Base-by-base conservation (phyloP, 2,888 invertebrate species). In the Harpalus rufipes region DNA sequence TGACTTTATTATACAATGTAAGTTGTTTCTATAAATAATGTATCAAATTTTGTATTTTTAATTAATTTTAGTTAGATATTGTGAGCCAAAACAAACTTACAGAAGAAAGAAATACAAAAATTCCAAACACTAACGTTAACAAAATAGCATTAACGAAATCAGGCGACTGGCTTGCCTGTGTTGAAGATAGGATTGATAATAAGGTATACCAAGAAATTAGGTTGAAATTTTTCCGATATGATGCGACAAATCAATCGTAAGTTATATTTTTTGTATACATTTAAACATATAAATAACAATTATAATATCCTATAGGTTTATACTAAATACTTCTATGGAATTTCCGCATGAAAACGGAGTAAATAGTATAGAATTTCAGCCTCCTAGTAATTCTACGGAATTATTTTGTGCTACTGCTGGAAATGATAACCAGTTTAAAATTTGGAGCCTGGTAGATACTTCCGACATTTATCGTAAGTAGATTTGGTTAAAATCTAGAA, bases 151-250 rank as follows among this genome's bases (percentile, higher is more conserved):
- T 96, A 84, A 94, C 94, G 89, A 91, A 92, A 80, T 92, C 93
- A 89, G 95, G 95, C 0, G 80, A 80, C 21, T 97, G 97, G 96
- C 92, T 97, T 91, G 95, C 94, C 7, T 96, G 96, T 0, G 92
- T 94, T 5, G 95, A 95, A 89, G 92, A 93, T 85, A 91, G 94
- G 85, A 92, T 93, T 88, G 94, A 95, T 89, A 90, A 92, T 32
- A 89, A 92, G 63, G 92, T 93, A 85, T 90, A 91, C 76, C 91
- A 92, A 5, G 96, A 96, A 90, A 90, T 94, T 4, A 91, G 94
- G 82, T 91, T 97, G 0, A 97, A 96, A 89, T 96, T 96, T 90
- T 97, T 96, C 96, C 88, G 91, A 84, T 96, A 93, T 88, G 90
- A 94, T 87, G 89, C 90, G 0, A 90, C 92, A 59, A 90, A 92